Evolutionary conservation across 2,113 vertebrate genomes (phyloP), one percentile per base, ranked within the genome.

Genomic region (Bostrychus sinensis): DNA sequence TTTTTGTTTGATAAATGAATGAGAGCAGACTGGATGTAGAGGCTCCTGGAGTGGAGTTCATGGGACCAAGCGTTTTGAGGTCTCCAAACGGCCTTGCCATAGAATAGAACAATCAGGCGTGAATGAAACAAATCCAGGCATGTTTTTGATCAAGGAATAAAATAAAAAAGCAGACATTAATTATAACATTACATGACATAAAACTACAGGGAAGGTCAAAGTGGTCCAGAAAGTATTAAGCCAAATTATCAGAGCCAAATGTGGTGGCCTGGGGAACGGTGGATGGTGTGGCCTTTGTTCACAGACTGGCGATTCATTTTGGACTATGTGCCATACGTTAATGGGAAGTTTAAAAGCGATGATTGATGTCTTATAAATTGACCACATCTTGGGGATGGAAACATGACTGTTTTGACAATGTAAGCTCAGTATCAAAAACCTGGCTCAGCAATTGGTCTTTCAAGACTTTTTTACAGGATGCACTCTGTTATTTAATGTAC

Each of bases 231-330:
- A 60, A 16, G 82, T 94, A 86, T 19, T 95, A 2, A 83, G 10
- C 19, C 87, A 79, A 10, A 0, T 92, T 0, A 0, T 96, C 61
- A 93, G 93, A 0, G 84, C 95, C 96, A 56, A 96, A 93, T 0
- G 45, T 91, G 0, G 1, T 82, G 1, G 82, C 84, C 0, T 98
- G 96, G 96, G 94, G 94, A 3, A 30, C 87, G 0, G 93, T 94
- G 7, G 94, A 90, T 0, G 71, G 91, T 0, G 75, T 95, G 34
- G 93, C 90, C 0, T 19, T 98, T 2, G 67, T 98, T 89, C 72
- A 96, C 96, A 1, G 96, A 98, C 80, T 99, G 96, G 97, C 89
- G 92, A 37, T 66, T 98, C 63, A 13, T 99, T 56, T 90, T 99
- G n/a, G 94, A 96, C 58, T 96, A 94, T 14, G 95, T 98, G 11